Evolutionary conservation across 1,140 invertebrate genomes (phyloP).

Genomic region (Chelonus insularis): DNA sequence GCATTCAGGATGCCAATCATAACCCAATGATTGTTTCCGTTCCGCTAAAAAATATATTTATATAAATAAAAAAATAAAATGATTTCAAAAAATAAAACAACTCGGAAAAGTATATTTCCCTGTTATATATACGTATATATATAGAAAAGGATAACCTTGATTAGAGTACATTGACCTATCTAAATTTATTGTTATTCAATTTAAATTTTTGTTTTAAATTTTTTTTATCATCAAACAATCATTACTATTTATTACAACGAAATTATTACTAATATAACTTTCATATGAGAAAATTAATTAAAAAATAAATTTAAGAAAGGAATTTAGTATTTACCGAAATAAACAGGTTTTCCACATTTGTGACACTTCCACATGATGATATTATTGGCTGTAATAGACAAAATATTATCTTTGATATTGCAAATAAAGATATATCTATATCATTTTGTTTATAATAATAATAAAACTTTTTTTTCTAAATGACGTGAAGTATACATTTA

Average conservation of each 20-base stretch:
- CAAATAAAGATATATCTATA: too few relatives aligned
- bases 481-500: too few relatives aligned
- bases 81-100: neutral
- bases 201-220: neutral
- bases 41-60: slow-evolving; percentile 69
- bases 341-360: slow-evolving; percentile 84
- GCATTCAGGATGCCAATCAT: slow-evolving; percentile 93
- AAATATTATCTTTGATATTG: too few relatives aligned
- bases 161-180: slow-evolving; percentile 28
- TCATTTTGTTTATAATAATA: too few relatives aligned
- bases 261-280: too few relatives aligned
- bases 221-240: too few relatives aligned
- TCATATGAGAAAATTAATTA: too few relatives aligned
- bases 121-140: too few relatives aligned
- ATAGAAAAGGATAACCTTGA: slow-evolving; percentile 30
- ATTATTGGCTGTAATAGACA: too few relatives aligned
- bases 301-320: neutral
- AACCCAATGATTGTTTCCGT: slow-evolving; percentile 86
- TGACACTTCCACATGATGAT: slow-evolving; percentile 81
- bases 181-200: neutral
- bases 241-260: too few relatives aligned
- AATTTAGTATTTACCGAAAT: slow-evolving; percentile 69
- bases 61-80: neutral
- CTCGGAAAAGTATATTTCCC: too few relatives aligned
- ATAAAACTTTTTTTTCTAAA: too few relatives aligned